phyloP scores from a whole-genome alignment of 2,113 vertebrate species.

The Numenius arquata region DNA sequence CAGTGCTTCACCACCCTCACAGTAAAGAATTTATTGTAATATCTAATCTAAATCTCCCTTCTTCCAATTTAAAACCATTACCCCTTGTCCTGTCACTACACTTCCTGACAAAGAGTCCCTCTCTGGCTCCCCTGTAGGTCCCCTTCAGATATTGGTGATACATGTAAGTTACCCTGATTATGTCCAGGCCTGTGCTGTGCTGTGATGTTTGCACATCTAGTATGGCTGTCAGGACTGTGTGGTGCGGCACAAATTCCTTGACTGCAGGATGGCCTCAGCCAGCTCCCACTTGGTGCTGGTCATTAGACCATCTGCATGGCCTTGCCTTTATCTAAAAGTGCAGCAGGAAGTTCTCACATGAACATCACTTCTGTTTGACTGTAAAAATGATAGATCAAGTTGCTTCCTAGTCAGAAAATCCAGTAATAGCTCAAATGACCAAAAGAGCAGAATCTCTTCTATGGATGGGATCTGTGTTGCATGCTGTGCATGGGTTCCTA shows the following conservation, averaged over 20 bases:
- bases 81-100: too few relatives aligned
- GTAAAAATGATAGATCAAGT: neutral
- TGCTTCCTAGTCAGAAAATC: neutral
- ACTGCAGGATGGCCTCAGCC: neutral
- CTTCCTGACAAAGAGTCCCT: too few relatives aligned
- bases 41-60: too few relatives aligned
- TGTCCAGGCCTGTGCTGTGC: neutral
- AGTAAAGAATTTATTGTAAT: too few relatives aligned
- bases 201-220: neutral
- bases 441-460: neutral
- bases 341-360: neutral
- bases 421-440: neutral
- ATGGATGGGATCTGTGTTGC: neutral
- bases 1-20: too few relatives aligned
- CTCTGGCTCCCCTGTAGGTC: too few relatives aligned
- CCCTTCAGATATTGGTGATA: too few relatives aligned
- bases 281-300: rapidly evolving
- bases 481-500: rapidly evolving
- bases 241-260: neutral
- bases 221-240: neutral
- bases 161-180: neutral
- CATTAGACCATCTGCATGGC: rapidly evolving
- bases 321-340: neutral
- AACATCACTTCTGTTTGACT: neutral
- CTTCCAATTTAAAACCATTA: too few relatives aligned